Evolutionary conservation across 2,888 invertebrate species (phyloP), one percentile per base, ranked within the genome.

Genomic region (Dusona sp.): DNA sequence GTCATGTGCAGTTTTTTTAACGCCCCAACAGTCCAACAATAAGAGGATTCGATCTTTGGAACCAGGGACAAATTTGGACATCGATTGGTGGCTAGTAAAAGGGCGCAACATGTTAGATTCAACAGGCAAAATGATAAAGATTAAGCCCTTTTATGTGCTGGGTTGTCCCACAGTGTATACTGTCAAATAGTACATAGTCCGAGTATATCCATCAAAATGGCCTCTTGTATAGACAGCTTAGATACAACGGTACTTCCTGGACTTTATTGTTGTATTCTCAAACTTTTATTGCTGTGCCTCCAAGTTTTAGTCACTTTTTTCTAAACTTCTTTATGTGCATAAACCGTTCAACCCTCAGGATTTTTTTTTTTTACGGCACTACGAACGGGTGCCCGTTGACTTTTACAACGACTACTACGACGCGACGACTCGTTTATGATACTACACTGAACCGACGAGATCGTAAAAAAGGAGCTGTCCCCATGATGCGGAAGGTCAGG

Each of bases 401-500:
- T 91, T 91, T 91, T 90, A 91, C 91, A 89, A 89, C 86, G 90
- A 86, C 88, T 86, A 88, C 90, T 90, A 82, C 61, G 54, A 48
- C 61, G 70, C 83, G 85, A 78, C 81, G 84, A 84, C 75, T 84
- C 87, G 87, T 92, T 92, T 92, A 92, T 89, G 92, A 88, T 90
- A 86, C 88, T 85, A 89, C 80, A 86, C 61, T 67, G 78, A 70
- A 73, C 42, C 84, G 83, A 87, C 88, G 85, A 89, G 90, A 87
- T 92, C 89, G 88, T 91, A 90, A 91, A 91, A 79, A 91, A 90
- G 54, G 75, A 82, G 77, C 51, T 79, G 83, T 86, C 75, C 61
- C 85, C 64, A 54, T 85, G 88, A 90, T 90, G 88, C 87, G 89
- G 92, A 92, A 93, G 92, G 92, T 90, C 92, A 91, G 90, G 89